A percentile compares a stretch with the other conserved stretches of the same genome.
Conservation (phyloP, 2,113 vertebrate genomes). For the Pituophis catenifer region DNA sequence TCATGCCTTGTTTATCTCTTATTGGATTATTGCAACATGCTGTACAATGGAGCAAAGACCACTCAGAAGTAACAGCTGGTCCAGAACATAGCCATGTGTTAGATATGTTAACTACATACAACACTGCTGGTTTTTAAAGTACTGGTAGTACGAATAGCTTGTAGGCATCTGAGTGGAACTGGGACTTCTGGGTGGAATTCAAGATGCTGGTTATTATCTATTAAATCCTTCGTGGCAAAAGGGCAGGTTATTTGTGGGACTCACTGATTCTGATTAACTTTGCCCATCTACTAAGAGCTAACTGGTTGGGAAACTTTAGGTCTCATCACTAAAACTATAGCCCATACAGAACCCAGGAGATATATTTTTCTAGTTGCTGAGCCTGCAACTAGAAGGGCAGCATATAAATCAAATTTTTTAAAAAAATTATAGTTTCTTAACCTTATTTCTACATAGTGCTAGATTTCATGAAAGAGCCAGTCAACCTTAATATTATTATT, state of each 20-base stretch:
- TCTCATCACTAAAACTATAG: background rate
- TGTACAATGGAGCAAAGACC: background rate
- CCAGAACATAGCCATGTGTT: background rate
- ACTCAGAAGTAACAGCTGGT: background rate
- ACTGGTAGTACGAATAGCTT: background rate
- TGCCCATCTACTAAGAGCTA: background rate
- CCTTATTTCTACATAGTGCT: conserved; percentile 26
- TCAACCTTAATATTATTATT: background rate
- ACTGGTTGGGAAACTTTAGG: background rate
- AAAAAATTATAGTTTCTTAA: conserved; percentile 14
- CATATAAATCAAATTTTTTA: no score
- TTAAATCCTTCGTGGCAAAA: background rate
- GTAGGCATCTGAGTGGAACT: background rate
- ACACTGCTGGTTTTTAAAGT: background rate
- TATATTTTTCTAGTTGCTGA: background rate
- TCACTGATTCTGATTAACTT: background rate
- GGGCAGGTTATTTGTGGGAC: background rate
- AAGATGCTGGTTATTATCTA: background rate
- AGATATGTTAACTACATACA: background rate
- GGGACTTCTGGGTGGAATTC: background rate
- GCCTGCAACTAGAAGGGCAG: background rate
- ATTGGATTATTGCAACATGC: background rate
- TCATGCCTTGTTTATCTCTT: background rate
- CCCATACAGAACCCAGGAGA: background rate
- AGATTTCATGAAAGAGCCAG: conserved; percentile 38